phyloP scores from a whole-genome alignment of 2,113 vertebrate genomes.

The Brachypteracias leptosomus region DNA sequence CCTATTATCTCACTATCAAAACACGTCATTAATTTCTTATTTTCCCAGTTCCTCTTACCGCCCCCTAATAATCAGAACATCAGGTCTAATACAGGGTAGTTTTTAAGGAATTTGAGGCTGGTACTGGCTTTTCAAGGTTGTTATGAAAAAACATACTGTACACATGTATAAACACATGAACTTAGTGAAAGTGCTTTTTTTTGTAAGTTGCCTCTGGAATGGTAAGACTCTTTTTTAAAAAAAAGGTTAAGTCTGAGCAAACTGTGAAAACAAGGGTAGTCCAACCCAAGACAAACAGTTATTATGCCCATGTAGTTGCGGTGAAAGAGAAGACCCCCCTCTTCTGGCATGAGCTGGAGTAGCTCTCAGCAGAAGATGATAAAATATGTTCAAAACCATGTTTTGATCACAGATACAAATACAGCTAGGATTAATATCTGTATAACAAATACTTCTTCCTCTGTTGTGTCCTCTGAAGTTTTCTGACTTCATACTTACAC shows the following conservation, averaged over 20 bases:
- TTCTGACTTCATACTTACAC: not conserved
- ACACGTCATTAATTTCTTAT: not conserved
- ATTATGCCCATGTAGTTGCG: not conserved
- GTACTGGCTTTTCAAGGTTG: not conserved
- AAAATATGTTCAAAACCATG: not conserved
- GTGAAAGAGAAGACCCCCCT: conserved; percentile 46
- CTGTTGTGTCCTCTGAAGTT: not conserved
- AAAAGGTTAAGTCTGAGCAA: not conserved
- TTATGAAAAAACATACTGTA: not conserved
- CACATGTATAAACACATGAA: not conserved
- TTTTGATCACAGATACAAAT: not conserved
- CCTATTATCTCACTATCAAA: not conserved
- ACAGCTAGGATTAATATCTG: not conserved
- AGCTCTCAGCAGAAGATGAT: conserved; percentile 14
- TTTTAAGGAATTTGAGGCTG: not conserved
- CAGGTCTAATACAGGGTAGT: not conserved
- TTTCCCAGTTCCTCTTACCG: not conserved
- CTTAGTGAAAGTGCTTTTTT: not conserved
- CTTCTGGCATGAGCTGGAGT: conserved; percentile 54
- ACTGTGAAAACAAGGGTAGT: not conserved
- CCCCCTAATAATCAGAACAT: not conserved
- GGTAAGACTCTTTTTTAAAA: not conserved
- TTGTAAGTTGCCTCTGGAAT: not conserved
- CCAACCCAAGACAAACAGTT: not conserved
- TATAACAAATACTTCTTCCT: not conserved